Base-by-base conservation (phyloP, 2,888 invertebrate species). In the Folsomia candida region DNA sequence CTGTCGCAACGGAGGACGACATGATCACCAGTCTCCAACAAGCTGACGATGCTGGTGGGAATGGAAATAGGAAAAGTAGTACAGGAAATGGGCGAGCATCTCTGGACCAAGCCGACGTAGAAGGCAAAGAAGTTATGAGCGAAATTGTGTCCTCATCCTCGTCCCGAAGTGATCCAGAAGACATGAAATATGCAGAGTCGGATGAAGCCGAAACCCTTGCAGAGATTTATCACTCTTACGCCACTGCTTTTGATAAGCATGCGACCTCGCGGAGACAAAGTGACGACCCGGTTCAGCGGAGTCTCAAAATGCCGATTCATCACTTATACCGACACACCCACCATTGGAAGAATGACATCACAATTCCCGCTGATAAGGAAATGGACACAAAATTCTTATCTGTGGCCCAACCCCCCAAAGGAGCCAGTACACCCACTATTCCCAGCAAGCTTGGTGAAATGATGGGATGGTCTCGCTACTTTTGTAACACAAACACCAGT, bases 201-300 rank as follows among this genome's bases (percentile, higher is more conserved):
- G 74, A 75, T 4, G 74, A 75, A 54, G 70, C 66, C n/a, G 75
- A 63, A n/a, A 72, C 72, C 0, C 26, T 75, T n/a, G 73, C 73
- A 28, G 72, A 75, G 20, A 24, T 69, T 6, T 75, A 72, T 11
- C 72, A 72, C 22, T 47, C 29, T 18, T 60, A 54, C 11, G 69
- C 65, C 18, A 57, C 24, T 4, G n/a, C 57, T 6, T 57, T 57
- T n/a, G n/a, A 57, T n/a, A 57, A 57, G 57, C n/a, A 11, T 57
- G 4, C 57, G 4, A 57, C 4, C 9, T 47, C n/a, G n/a, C n/a
- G n/a, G n/a, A n/a, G n/a, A n/a, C n/a, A n/a, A n/a, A n/a, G n/a
- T n/a, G 37, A 37, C 14, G 37, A 37, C 4, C 6, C 6, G 14
- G 37, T 37, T 4, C 4, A 37, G n/a, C 24, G 4, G 4, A 57